Percentiles rank a stretch among this genome's conserved stretches.
These are phyloP conservation scores for Microcebus jonahi DNA, from an alignment of 2,113 vertebrate genomes.

Conservation along the genomic window DNA sequence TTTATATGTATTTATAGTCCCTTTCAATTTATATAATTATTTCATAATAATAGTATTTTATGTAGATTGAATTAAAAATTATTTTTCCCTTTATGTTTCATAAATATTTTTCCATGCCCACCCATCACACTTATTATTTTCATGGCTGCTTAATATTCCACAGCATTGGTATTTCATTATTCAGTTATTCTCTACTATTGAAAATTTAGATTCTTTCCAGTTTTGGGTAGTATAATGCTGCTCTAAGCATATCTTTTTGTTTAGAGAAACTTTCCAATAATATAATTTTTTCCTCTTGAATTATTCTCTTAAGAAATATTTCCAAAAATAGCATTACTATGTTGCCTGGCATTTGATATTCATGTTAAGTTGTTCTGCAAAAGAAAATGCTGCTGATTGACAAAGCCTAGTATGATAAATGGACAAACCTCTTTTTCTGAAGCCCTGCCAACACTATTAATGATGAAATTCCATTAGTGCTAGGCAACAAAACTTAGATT, in stretches of 20 bases:
- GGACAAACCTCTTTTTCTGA: background rate
- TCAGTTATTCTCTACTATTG: background rate
- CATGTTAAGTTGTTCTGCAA: background rate
- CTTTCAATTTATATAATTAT: background rate
- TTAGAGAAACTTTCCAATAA: slow-evolving; percentile 35
- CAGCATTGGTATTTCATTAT: background rate
- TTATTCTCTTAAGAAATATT: background rate
- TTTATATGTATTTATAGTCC: background rate
- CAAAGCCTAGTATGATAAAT: background rate
- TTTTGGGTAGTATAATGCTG: background rate
- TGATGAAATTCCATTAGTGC: background rate
- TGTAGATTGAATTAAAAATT: background rate
- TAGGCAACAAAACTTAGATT: background rate
- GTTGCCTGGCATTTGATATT: background rate
- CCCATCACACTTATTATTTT: background rate
- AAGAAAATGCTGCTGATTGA: background rate
- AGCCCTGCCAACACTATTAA: background rate
- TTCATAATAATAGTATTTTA: background rate
- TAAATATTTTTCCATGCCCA: background rate
- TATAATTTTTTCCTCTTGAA: slow-evolving; percentile 31
- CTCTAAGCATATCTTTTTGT: background rate
- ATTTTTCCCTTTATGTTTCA: background rate
- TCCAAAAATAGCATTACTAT: background rate
- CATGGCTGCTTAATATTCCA: background rate
- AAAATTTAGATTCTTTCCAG: background rate